These are phyloP conservation scores for Podarcis raffonei DNA, from an alignment of 2,113 vertebrate genomes.

Conservation along the genomic window DNA sequence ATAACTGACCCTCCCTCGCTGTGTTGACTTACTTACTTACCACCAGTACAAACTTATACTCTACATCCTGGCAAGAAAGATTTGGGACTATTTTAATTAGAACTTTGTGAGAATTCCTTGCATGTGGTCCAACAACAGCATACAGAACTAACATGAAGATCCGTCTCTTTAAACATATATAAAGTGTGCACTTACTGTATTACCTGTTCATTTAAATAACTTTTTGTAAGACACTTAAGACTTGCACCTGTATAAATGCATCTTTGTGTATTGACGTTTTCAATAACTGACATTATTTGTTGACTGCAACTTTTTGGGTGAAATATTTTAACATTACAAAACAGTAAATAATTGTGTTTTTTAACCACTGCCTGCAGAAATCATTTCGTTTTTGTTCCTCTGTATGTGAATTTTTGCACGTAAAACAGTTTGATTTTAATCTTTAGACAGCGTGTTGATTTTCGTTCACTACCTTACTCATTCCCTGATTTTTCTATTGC, in stretches of 20 bases:
- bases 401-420: slow-evolving; percentile 69
- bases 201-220: slow-evolving; percentile 83
- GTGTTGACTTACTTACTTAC: slow-evolving; percentile 70
- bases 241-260: slow-evolving; percentile 86
- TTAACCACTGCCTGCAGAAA: slow-evolving; percentile 78
- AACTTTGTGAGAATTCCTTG: slow-evolving; percentile 80
- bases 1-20: slow-evolving; percentile 81
- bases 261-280: slow-evolving; percentile 85
- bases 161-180: slow-evolving; percentile 82
- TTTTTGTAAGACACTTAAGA: slow-evolving; percentile 87
- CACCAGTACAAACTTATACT: slow-evolving; percentile 69
- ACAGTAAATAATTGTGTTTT: slow-evolving; percentile 80
- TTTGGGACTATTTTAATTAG: slow-evolving; percentile 67
- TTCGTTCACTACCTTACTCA: slow-evolving; percentile 36
- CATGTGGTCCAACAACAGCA: slow-evolving; percentile 80
- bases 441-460: slow-evolving; percentile 57
- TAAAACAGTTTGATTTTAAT: slow-evolving; percentile 58
- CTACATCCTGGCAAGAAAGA: slow-evolving; percentile 71
- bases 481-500: slow-evolving; percentile 37
- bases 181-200: slow-evolving; percentile 92
- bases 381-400: slow-evolving; percentile 75
- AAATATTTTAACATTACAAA: slow-evolving; percentile 84
- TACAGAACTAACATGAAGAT: slow-evolving; percentile 73
- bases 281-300: slow-evolving; percentile 79
- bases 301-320: slow-evolving; percentile 79